phyloP scores from a whole-genome alignment of 2,888 invertebrate species.

The Podabrus alpinus region DNA sequence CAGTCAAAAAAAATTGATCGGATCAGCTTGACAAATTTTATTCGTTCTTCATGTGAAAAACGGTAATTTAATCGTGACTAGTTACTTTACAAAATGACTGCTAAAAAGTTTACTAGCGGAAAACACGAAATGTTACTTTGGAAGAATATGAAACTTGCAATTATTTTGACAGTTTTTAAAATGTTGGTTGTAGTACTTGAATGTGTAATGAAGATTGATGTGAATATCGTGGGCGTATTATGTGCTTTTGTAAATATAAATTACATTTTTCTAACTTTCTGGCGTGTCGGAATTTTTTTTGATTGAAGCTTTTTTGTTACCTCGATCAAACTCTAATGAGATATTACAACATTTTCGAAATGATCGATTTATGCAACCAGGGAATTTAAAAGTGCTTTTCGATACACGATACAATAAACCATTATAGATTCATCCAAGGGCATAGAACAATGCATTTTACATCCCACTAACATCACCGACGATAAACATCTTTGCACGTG shows the following conservation, averaged over 20 bases:
- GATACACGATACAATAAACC: neutral
- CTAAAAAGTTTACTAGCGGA: neutral
- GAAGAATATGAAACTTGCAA: slow-evolving; percentile 6
- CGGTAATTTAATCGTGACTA: neutral
- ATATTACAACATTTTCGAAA: neutral
- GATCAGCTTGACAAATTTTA: neutral
- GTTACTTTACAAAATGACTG: neutral
- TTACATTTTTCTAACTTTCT: neutral
- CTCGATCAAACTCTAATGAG: neutral
- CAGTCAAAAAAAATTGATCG: neutral
- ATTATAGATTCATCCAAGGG: neutral
- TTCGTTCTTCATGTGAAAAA: neutral
- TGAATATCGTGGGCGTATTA: neutral
- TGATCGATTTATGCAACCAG: neutral
- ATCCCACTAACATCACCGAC: neutral
- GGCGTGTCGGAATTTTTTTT: neutral
- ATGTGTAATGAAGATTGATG: neutral
- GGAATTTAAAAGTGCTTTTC: neutral
- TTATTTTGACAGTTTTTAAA: slow-evolving; percentile 4
- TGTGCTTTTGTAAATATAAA: neutral
- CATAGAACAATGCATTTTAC: slow-evolving; percentile 3
- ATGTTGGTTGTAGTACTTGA: neutral
- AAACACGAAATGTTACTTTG: slow-evolving; percentile 1
- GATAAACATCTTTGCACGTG: neutral
- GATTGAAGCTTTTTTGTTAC: neutral